Base-by-base conservation (phyloP, 1,140 invertebrate genomes). In the Penaeus indicus region DNA sequence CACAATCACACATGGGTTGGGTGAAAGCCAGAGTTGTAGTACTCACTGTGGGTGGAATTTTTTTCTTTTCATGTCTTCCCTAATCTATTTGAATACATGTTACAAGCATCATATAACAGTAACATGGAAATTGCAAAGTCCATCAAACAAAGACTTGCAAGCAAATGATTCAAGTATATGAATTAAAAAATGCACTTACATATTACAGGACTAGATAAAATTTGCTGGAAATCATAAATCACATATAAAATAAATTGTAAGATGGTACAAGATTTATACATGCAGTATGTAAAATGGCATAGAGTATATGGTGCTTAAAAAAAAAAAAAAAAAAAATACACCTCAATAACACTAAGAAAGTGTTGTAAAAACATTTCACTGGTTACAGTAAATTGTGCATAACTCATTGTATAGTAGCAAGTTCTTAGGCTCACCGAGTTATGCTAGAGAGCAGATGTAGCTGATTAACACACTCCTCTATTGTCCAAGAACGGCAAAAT, bases 271-370 rank as follows among this genome's bases (percentile, higher is more conserved):
- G 85, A 80, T 86, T 80, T 80, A 80, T 54, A 86, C 78, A 86
- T 86, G 85, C 85, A 86, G 67, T 86, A 81, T 67, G 80, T 61
- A 86, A 85, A 86, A 81, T 86, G 85, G 85, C 85, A 81, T 79
- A 77, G 77, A 69, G 78, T 80, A 80, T 67, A 64, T 85, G 67
- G 61, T 10, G 82, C 62, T 61, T 38, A 42, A 54, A 54, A 54
- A 32, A 32, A 32, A 54, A 54, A 32, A 32, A 32, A 32, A 32
- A 32, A 54, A 77, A 25, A 81, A 16, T 63, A 80, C 85, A 81
- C 85, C 75, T 79, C 72, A 67, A 85, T 78, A 85, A 86, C 85
- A 86, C 78, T 42, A 77, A 86, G 62, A 79, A 77, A 78, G 47
- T 85, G 61, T 60, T 80, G 42, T 60, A 80, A 80, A 80, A 60